Evolutionary conservation across 92 coral and sea anemone species (phyloP).

Genomic region (Epizoanthus fatuus): DNA sequence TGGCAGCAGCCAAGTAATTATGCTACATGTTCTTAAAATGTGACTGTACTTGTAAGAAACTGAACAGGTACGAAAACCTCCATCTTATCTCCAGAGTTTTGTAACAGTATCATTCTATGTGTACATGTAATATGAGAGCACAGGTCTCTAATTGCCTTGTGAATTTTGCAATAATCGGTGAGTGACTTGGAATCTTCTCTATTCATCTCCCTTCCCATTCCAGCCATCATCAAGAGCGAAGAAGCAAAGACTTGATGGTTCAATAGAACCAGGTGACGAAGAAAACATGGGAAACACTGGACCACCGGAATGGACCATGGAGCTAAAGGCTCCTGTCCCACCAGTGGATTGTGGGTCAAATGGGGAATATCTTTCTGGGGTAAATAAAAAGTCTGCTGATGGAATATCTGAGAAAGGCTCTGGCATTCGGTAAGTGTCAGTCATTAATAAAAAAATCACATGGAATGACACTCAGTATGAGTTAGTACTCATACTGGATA

Average conservation of each 20-base stretch:
- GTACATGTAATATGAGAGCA: neutral
- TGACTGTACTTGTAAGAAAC: too few species aligned
- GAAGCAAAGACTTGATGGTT: slow-evolving; percentile 30
- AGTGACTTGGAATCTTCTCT: neutral
- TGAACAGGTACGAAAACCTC: too few species aligned
- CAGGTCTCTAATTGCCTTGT: neutral
- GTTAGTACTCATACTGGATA: too few species aligned
- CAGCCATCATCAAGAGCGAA: slow-evolving; percentile 42
- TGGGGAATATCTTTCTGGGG: slow-evolving; percentile 28
- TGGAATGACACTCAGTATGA: neutral
- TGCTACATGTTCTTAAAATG: too few species aligned
- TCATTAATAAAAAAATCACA: too few species aligned
- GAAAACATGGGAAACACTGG: neutral
- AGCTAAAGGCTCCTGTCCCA: slow-evolving; percentile 30
- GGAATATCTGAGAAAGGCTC: neutral
- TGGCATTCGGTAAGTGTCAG: slow-evolving; percentile 7
- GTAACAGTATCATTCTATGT: too few species aligned
- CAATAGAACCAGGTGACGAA: neutral
- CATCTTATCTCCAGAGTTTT: too few species aligned
- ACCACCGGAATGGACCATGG: slow-evolving; percentile 87
- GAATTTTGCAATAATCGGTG: neutral
- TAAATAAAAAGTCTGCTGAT: neutral
- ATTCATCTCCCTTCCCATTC: neutral
- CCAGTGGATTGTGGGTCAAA: slow-evolving; percentile 50
- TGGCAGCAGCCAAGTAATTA: too few species aligned